Evolutionary conservation across 1,140 invertebrate genomes (phyloP), one percentile per base, ranked within the genome.

Genomic region (Proales similis): DNA sequence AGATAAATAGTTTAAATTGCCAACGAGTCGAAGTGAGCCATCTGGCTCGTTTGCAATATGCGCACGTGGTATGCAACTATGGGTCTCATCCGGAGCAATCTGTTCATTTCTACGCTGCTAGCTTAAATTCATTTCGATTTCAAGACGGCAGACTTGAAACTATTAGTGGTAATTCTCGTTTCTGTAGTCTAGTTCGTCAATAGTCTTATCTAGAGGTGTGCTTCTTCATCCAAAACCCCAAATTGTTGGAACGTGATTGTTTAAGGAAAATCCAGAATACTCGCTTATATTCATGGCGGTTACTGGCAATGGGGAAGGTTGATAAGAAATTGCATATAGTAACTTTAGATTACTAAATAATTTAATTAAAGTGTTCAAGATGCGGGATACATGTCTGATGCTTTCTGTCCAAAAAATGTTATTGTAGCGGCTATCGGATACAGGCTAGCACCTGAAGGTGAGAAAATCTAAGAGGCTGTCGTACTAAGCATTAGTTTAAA

Each of bases 221-320:
- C n/a, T n/a, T n/a, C n/a, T n/a, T n/a, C n/a, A n/a, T n/a, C 0
- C 17, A 27, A 7, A 17, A 27, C 33, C 20, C 19, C 19, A 22
- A 6, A 29, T 11, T 5, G 33, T 6, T 0, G 2, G 17, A 30
- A 2, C 14, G 29, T 32, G 12, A 7, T 14, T 51, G 20, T 33
- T 51, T 51, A 9, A 39, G 42, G 32, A 17, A 26, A 7, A 24
- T 39, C n/a, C n/a, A 57, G 45, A 22, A 57, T 57, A 19, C 45
- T 57, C 45, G 9, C 45, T 27, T 57, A 57, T 42, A n/a, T 57
- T 27, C 51, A 57, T 26, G 51, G 51, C n/a, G 51, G 51, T 11
- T 57, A 57, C 27, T 57, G 51, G 51, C 51, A 57, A 57, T 57
- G 51, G 51, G 51, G 51, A 57, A 26, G 30, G 48, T 49, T 19